These are phyloP conservation scores for Ornithoptera priamus DNA, from an alignment of 2,888 invertebrate genomes.

Conservation along the genomic window DNA sequence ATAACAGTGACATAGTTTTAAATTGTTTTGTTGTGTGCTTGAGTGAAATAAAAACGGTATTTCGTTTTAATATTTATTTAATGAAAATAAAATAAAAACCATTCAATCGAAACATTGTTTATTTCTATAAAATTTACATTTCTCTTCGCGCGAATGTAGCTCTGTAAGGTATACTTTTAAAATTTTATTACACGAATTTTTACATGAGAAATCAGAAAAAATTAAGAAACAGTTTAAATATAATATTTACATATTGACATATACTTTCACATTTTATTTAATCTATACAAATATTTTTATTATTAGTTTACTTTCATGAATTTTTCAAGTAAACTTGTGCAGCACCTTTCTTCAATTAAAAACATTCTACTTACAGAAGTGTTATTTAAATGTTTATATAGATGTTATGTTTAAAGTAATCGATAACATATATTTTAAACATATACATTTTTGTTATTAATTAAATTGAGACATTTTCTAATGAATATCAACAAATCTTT, in stretches of 20 bases:
- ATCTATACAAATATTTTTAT: constrained; percentile 37
- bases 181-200: constrained; percentile 50
- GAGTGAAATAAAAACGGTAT: not conserved
- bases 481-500: not conserved
- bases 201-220: constrained; percentile 46
- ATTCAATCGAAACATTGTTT: constrained; percentile 64
- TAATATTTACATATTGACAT: constrained; percentile 56
- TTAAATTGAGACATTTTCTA: not conserved
- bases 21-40: not conserved
- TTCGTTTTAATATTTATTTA: not conserved
- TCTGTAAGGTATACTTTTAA: constrained; percentile 42
- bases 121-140: constrained; percentile 74
- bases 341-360: constrained; percentile 20
- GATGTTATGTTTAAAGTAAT: constrained; percentile 1
- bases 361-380: not conserved
- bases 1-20: constrained; percentile 15
- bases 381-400: not conserved
- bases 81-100: constrained; percentile 40
- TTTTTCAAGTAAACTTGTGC: constrained; percentile 14
- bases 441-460: not conserved
- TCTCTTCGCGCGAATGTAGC: constrained; percentile 56
- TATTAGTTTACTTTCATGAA: constrained; percentile 31
- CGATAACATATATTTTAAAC: constrained; percentile 2
- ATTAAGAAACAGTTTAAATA: constrained; percentile 40
- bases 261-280: constrained; percentile 36